These are phyloP conservation scores for Manis crassicaudata DNA, from an alignment of 2,797 vertebrate species.

Conservation along the genomic window DNA sequence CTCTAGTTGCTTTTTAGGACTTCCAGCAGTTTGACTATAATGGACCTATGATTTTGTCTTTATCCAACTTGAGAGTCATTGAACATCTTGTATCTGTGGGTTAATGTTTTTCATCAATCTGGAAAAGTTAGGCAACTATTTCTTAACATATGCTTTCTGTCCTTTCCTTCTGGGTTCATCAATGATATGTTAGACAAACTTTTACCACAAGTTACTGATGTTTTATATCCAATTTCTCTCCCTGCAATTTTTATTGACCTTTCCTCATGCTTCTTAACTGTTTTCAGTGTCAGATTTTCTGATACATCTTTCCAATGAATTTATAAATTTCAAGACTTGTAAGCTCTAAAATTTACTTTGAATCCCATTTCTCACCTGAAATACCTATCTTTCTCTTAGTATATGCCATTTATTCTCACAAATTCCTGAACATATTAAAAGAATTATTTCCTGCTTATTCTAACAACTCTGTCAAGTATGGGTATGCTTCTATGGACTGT, in stretches of 20 bases:
- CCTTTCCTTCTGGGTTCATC: not conserved
- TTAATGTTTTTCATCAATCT: not conserved
- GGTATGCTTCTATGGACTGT: not conserved
- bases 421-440: not conserved
- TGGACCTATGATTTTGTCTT: not conserved
- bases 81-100: not conserved
- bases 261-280: not conserved
- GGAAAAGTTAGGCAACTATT: not conserved
- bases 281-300: not conserved
- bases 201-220: not conserved
- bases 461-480: not conserved
- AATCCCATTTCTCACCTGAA: not conserved
- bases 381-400: not conserved
- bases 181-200: not conserved
- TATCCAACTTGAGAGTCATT: not conserved
- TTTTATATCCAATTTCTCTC: not conserved
- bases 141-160: not conserved
- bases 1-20: not conserved
- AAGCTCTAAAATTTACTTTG: not conserved
- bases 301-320: not conserved
- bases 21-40: not conserved
- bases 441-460: not conserved
- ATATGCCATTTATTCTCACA: not conserved
- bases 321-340: not conserved
- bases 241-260: not conserved